phyloP scores from a whole-genome alignment of 2,888 invertebrate species.

The Macrosoma leucophasiata region DNA sequence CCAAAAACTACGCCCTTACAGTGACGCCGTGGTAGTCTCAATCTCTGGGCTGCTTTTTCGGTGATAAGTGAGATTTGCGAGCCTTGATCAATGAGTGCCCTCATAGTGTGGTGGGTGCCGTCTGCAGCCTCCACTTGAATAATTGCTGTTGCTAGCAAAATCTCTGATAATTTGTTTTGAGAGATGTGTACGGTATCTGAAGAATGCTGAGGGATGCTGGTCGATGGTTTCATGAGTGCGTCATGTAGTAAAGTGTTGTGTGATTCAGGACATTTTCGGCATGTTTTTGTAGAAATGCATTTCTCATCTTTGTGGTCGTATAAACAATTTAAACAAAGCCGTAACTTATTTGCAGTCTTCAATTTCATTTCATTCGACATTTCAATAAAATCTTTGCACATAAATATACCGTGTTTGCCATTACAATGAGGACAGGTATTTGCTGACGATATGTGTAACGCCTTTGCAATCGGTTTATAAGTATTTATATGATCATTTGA shows the following conservation, averaged over 20 bases:
- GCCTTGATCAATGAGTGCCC: not conserved
- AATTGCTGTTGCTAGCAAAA: not conserved
- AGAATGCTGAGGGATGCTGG: too few relatives aligned
- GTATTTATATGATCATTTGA: not conserved
- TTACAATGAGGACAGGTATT: not conserved
- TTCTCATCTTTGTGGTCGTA: not conserved
- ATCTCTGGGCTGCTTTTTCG: too few relatives aligned
- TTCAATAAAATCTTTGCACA: not conserved
- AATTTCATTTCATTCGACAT: too few relatives aligned
- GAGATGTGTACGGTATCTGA: too few relatives aligned
- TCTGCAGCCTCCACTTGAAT: too few relatives aligned
- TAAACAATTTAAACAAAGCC: too few relatives aligned
- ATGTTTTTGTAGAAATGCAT: not conserved
- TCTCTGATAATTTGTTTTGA: not conserved
- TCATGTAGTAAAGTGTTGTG: not conserved
- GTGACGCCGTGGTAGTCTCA: too few relatives aligned
- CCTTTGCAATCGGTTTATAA: not conserved
- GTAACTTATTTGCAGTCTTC: too few relatives aligned
- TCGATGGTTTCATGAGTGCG: too few relatives aligned
- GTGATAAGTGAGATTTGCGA: not conserved
- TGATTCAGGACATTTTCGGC: not conserved
- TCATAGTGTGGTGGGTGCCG: too few relatives aligned
- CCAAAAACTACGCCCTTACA: too few relatives aligned
- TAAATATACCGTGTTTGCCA: not conserved
- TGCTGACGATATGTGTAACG: too few relatives aligned